Conservation (phyloP, 2,888 invertebrate genomes). For the Parapristionchus giblindavisi region DNA sequence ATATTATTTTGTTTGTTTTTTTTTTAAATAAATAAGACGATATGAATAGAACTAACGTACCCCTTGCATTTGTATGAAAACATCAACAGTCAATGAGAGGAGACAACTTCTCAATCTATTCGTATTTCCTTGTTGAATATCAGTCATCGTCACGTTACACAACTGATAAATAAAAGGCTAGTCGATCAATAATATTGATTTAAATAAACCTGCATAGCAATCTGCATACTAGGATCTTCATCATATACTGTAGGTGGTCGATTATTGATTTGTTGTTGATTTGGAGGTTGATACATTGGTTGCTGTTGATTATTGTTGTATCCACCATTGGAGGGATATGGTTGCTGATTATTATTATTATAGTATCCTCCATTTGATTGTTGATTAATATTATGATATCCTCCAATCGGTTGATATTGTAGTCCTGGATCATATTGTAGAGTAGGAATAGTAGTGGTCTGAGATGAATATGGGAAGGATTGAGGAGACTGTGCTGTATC, state of each 20-base stretch:
- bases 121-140: constrained; percentile 50
- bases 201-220: constrained; percentile 40
- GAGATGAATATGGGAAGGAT: neutral
- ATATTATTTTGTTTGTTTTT: too few species aligned
- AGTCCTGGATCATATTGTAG: constrained; percentile 42
- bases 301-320: neutral
- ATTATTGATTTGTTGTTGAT: neutral
- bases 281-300: neutral
- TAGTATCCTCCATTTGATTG: neutral
- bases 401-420: constrained; percentile 17
- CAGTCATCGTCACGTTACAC: constrained; percentile 52
- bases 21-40: neutral
- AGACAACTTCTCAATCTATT: constrained; percentile 51
- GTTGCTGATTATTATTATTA: neutral
- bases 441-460: constrained; percentile 33
- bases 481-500: constrained; percentile 38
- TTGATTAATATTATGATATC: neutral
- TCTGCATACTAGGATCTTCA: constrained; percentile 50
- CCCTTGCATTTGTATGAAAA: constrained; percentile 51
- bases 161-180: constrained; percentile 40
- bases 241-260: constrained; percentile 16
- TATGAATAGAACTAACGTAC: constrained; percentile 30
- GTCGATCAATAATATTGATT: neutral
- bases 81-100: constrained; percentile 55
- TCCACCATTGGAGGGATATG: constrained; percentile 25